phyloP scores from a whole-genome alignment of 1,140 invertebrate species.

The Philopotamus ludificatus region DNA sequence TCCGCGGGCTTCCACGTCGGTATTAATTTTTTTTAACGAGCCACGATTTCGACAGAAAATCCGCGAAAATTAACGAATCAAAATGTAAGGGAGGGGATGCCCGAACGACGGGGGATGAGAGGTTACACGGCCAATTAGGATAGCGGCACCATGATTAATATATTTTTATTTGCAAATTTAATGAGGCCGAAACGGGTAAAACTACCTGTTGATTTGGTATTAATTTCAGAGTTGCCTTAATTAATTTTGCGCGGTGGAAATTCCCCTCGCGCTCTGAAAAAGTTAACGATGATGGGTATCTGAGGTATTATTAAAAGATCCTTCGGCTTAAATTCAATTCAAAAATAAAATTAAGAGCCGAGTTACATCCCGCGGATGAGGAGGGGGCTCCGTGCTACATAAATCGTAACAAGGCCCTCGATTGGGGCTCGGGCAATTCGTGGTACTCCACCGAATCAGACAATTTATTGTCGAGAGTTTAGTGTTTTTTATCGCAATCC shows the following conservation, averaged over 20 bases:
- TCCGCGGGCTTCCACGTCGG: neutral
- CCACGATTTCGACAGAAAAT: neutral
- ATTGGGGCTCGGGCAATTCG: too few species aligned
- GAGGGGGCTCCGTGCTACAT: too few species aligned
- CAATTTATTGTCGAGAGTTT: too few species aligned
- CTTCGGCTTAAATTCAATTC: neutral
- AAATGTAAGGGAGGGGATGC: neutral
- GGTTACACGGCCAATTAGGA: neutral
- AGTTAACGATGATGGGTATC: neutral
- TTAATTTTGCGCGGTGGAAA: slow-evolving; percentile 6
- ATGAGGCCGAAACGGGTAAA: neutral
- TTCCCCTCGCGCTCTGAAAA: neutral
- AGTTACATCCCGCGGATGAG: too few species aligned
- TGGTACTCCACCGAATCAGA: too few species aligned
- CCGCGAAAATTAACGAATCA: neutral
- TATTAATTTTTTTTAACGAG: neutral
- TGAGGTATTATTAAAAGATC: neutral
- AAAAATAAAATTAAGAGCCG: too few species aligned
- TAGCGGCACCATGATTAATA: neutral
- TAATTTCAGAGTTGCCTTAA: slow-evolving; percentile 21
- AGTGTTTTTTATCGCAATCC: too few species aligned
- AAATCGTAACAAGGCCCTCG: too few species aligned
- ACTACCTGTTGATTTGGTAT: slow-evolving; percentile 24
- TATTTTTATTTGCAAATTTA: neutral
- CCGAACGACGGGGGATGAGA: neutral